Percentiles rank a stretch among this genome's conserved stretches.
Conservation (phyloP, 1,140 invertebrate genomes). For the Polypedilum vanderplanki region DNA sequence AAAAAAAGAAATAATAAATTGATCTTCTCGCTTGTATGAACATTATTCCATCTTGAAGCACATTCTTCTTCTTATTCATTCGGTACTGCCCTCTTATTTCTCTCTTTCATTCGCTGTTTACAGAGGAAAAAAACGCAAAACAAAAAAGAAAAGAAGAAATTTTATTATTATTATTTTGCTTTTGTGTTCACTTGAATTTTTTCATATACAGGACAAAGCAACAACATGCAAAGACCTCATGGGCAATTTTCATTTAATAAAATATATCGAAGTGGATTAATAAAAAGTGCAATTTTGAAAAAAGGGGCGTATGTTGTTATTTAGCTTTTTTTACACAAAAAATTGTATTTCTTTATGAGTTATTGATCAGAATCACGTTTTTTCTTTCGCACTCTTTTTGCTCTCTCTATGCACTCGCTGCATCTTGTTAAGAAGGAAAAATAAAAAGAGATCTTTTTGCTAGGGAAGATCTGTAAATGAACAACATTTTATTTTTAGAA, state of each 20-base stretch:
- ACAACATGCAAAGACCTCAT: not conserved
- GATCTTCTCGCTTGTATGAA: slow-evolving; percentile 25
- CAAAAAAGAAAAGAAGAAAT: not conserved
- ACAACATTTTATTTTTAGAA: too few species aligned
- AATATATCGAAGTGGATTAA: slow-evolving; percentile 18
- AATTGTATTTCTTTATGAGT: not conserved
- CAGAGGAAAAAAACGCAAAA: not conserved
- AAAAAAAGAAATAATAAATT: not conserved
- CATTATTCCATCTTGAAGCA: slow-evolving; percentile 15
- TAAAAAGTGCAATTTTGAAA: slow-evolving; percentile 22
- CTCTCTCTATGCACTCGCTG: not conserved
- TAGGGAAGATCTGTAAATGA: not conserved
- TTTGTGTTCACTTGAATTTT: not conserved
- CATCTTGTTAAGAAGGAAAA: too few species aligned
- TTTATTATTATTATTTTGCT: too few species aligned
- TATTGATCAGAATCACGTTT: slow-evolving; percentile 28
- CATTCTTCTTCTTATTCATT: not conserved
- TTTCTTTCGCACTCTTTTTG: not conserved
- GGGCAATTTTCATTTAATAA: slow-evolving; percentile 2
- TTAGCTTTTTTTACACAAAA: not conserved
- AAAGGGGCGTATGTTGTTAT: slow-evolving; percentile 23
- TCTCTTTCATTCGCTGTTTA: slow-evolving; percentile 1
- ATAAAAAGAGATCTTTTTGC: not conserved
- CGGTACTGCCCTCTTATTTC: not conserved
- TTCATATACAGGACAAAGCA: not conserved